These are phyloP conservation scores for Hetaerina americana DNA, from an alignment of 1,140 invertebrate species.

Conservation along the genomic window DNA sequence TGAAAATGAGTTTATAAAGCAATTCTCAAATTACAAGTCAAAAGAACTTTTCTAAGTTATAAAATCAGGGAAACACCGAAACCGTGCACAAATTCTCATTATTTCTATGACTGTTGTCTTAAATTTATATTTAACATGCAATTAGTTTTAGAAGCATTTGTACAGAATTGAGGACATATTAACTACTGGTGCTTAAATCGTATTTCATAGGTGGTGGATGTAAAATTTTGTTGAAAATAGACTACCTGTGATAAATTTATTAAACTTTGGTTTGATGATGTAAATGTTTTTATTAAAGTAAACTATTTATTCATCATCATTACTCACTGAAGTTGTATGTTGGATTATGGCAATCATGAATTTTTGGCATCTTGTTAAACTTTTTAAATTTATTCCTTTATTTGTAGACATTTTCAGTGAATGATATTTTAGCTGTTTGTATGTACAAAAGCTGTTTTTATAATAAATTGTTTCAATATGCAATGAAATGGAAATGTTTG, in stretches of 20 bases:
- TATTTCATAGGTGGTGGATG: not conserved
- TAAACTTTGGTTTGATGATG: too few relatives aligned
- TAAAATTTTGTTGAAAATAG: not conserved
- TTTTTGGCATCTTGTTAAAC: not conserved
- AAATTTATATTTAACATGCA: too few relatives aligned
- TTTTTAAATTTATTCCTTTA: not conserved
- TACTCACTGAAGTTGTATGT: not conserved
- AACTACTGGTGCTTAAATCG: not conserved
- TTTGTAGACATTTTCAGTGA: not conserved
- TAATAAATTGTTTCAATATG: not conserved
- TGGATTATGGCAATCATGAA: not conserved
- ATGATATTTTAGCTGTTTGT: not conserved
- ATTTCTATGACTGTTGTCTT: not conserved
- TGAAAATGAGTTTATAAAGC: not conserved
- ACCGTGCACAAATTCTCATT: not conserved
- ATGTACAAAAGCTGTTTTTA: not conserved
- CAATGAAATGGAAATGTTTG: not conserved
- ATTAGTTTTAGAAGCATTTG: not conserved
- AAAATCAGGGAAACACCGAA: not conserved
- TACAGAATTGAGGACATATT: not conserved
- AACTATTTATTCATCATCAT: too few relatives aligned
- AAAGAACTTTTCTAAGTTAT: not conserved
- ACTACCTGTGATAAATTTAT: not conserved
- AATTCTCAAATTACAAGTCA: not conserved
- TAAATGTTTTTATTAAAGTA: not conserved